Base-by-base conservation (phyloP, 1,140 invertebrate genomes). In the Nymphalis io region DNA sequence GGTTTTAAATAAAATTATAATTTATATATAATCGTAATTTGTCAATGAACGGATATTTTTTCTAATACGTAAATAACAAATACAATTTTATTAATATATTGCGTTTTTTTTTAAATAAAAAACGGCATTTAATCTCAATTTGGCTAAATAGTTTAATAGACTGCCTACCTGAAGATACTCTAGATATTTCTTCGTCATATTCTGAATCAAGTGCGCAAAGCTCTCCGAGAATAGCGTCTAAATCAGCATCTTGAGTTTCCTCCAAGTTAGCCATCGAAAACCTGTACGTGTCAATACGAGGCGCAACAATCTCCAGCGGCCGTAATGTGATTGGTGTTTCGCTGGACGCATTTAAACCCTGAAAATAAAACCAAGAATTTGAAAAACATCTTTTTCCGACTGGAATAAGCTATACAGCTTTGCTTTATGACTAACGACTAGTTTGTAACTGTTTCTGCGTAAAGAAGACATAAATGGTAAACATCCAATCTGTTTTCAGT, bases 181-280 rank as follows among this genome's bases (percentile, higher is more conserved):
- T 85, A 2, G 85, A 86, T 68, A 94, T 94, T 84, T 95, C 94
- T 72, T 93, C 93, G 74, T 96, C 95, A 85, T 95, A 97, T 78
- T 95, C 95, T 48, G 94, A 95, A 85, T 97, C 97, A 60, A 99
- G 93, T 39, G 97, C 97, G 88, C 96, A 98, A 38, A 99, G 92
- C 90, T 99, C 98, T 27, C 97, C 97, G 23, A 99, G 93, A 78
- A 99, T 98, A 51, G 98, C 97, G 90, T 99, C 98, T 82, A 99
- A 92, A 90, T 99, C 98, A 27, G 98, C 96, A 92, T 99, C 98
- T 87, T 98, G 97, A 16, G 97, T 97, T 89, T 98, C 97, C 93
- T 98, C 97, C 15, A 98, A 93, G 91, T 97, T 98, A 3, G 96
- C 97, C 96, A 98, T 97, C 27, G 96, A 98, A 86, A 98, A 97